phyloP scores from a whole-genome alignment of 2,113 vertebrate species.

The Mirounga angustirostris region DNA sequence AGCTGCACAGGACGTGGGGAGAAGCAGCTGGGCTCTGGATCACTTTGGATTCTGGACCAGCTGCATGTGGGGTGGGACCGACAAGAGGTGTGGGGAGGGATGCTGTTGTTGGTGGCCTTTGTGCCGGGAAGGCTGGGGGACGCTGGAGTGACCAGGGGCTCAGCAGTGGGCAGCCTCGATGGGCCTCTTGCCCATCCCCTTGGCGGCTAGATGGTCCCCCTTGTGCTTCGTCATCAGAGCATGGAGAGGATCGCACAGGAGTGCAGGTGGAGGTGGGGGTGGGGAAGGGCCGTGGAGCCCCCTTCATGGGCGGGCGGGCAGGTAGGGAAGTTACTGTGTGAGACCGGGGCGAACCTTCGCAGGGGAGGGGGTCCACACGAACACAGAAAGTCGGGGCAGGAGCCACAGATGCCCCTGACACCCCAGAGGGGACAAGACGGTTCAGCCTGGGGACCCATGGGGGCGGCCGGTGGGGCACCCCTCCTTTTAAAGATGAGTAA shows the following conservation, averaged over 20 bases:
- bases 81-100: too few species aligned
- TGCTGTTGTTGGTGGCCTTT: background rate
- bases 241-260: background rate
- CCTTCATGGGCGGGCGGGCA: accelerated
- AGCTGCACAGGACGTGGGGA: background rate
- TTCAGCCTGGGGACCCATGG: background rate
- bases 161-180: background rate
- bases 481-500: background rate
- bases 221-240: background rate
- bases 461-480: background rate
- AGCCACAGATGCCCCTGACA: background rate
- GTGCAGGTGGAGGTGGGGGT: background rate
- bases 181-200: background rate
- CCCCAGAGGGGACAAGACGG: too few species aligned
- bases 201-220: background rate
- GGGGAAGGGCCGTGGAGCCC: too few species aligned
- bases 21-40: background rate
- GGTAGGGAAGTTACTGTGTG: background rate
- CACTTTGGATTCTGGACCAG: background rate
- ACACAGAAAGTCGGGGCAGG: background rate
- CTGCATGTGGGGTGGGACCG: background rate
- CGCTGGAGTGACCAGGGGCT: background rate
- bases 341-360: too few species aligned
- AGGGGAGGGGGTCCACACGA: background rate
- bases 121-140: too few species aligned